Evolutionary conservation across 2,888 invertebrate genomes (phyloP).

Genomic region (Seladonia tumulorum): DNA sequence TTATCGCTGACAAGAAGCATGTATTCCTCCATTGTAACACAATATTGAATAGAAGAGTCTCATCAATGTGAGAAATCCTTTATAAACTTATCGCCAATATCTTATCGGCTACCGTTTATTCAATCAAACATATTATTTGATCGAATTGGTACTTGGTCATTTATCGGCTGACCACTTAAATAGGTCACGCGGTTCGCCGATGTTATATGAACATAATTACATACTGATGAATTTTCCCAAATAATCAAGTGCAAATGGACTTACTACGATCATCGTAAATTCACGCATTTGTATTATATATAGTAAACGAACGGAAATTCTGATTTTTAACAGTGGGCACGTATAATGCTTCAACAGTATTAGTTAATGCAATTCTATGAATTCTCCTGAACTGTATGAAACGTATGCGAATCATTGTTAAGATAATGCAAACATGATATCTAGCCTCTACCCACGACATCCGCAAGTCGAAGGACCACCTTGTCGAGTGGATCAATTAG

Average conservation of each 20-base stretch:
- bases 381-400: too few species aligned
- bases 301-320: background rate
- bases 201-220: background rate
- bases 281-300: background rate
- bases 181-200: background rate
- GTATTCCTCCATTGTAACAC: constrained; percentile 90
- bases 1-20: constrained; percentile 89
- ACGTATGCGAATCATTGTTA: too few species aligned
- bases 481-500: background rate
- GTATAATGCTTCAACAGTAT: too few species aligned
- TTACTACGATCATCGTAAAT: background rate
- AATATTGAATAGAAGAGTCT: background rate
- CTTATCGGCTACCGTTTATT: background rate
- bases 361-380: too few species aligned
- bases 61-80: background rate
- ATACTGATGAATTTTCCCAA: background rate
- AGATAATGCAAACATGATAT: background rate
- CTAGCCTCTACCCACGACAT: background rate
- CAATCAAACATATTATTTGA: background rate
- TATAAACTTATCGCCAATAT: background rate
- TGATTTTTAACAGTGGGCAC: too few species aligned
- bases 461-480: background rate
- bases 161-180: background rate
- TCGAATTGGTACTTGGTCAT: background rate
- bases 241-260: background rate